Evolutionary conservation across 1,140 invertebrate genomes (phyloP).

Genomic region (Drosophila ohnishii): DNA sequence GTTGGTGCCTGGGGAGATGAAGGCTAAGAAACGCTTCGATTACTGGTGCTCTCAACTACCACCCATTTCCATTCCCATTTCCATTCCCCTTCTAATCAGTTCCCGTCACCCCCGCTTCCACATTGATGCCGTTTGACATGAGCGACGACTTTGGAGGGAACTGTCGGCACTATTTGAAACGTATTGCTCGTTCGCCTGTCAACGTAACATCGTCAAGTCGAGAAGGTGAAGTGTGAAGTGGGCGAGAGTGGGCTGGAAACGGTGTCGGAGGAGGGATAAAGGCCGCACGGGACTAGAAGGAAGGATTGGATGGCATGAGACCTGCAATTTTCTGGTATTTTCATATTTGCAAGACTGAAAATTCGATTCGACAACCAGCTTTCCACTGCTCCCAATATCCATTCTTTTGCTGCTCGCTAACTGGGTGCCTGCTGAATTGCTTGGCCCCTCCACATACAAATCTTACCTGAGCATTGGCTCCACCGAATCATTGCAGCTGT

Average conservation of each 20-base stretch:
- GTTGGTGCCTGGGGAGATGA: conserved; percentile 8
- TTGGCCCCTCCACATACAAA: conserved; percentile 2
- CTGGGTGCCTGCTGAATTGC: background rate
- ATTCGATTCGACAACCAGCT: conserved; percentile 64
- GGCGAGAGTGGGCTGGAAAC: background rate
- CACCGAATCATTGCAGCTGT: conserved; percentile 44
- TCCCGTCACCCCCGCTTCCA: conserved; percentile 5
- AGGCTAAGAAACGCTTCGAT: conserved; percentile 11
- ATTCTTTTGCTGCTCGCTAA: conserved; percentile 15
- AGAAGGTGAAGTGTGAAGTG: conserved; percentile 10
- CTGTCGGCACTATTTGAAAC: conserved; percentile 70
- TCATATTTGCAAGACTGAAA: conserved; percentile 51
- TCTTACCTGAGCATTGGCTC: conserved; percentile 37
- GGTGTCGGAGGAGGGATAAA: background rate
- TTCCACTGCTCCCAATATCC: conserved; percentile 25
- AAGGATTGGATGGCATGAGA: background rate
- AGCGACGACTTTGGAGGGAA: conserved; percentile 51
- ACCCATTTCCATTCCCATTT: background rate
- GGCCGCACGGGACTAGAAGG: background rate
- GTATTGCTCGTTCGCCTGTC: conserved; percentile 71
- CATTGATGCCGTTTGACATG: conserved; percentile 62
- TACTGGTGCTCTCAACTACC: conserved; percentile 4
- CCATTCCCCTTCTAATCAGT: conserved; percentile 9
- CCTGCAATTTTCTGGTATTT: conserved; percentile 54
- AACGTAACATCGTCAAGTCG: conserved; percentile 53